Evolutionary conservation across 2,113 vertebrate species (phyloP).

Genomic region (Ictidomys tridecemlineatus): DNA sequence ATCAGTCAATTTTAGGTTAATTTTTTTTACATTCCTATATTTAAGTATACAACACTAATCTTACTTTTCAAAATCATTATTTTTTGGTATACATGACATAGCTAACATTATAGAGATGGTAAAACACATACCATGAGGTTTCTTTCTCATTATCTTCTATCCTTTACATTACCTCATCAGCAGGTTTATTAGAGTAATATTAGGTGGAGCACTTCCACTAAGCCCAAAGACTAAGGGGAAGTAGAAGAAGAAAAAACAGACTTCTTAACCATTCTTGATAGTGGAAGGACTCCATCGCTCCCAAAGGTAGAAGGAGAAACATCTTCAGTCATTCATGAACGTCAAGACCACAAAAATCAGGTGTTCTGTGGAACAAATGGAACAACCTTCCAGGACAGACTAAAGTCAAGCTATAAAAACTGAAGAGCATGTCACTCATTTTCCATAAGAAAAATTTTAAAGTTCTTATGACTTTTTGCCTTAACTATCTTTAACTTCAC

Average conservation of each 20-base stretch:
- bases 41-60: neutral
- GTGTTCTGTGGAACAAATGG: neutral
- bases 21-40: neutral
- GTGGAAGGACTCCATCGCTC: neutral
- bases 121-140: slow-evolving; percentile 4
- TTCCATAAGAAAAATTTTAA: slow-evolving; percentile 7
- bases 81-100: neutral
- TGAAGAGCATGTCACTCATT: neutral
- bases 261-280: neutral
- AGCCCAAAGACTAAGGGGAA: neutral
- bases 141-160: neutral
- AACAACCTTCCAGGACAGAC: neutral
- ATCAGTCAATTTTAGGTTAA: neutral
- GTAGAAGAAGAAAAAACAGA: neutral
- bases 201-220: neutral
- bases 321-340: neutral
- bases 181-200: neutral
- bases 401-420: neutral
- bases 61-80: neutral
- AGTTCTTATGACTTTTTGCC: slow-evolving; percentile 43
- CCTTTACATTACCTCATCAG: neutral
- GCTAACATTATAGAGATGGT: neutral
- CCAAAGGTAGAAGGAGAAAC: neutral
- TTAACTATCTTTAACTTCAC: slow-evolving; percentile 63
- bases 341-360: neutral